Evolutionary conservation across 2,797 vertebrate genomes (phyloP), one percentile per base, ranked within the genome.

Genomic region (Scyliorhinus canicula): DNA sequence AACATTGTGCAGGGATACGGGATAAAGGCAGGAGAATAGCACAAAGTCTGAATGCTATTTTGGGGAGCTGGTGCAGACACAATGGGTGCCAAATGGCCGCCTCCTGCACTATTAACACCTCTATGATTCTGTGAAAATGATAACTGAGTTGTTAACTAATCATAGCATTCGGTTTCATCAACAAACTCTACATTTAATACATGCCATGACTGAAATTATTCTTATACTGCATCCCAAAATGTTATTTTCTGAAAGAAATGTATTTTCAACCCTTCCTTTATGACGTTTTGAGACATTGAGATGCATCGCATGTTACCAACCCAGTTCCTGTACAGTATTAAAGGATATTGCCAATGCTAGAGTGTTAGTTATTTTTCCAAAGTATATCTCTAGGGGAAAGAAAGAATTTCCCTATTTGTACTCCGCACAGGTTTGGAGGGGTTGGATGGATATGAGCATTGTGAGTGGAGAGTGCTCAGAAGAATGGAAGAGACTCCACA

Each of bases 361-460:
- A 82, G 44, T 24, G 21, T 82, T 44, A 82, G 44, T 82, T 47
- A 24, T 47, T 82, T 82, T 82, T 47, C 79, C 19, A 44, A 47
- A 82, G 44, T 82, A 21, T 47, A 26, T 82, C 79, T 74, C 71
- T 82, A 21, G 79, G 79, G 79, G 79, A 44, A 44, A 44, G 44
- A 47, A 82, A 82, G 44, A 47, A 82, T 82, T 82, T 82, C 79
- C 79, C 79, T 82, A 82, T 82, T 82, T 82, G 79, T 82, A 82
- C 44, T 82, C 79, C 47, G 44, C 79, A 82, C 79, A 82, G 79
- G 79, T 44, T 82, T 82, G 79, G 79, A 82, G 77, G 77, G 77
- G 77, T 82, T 82, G 77, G 40, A 47, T 82, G 79, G 79, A 47
- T 82, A 82, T 24, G 40, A 82, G 79, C 44, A 26, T 19, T 47